phyloP scores from a whole-genome alignment of 2,888 invertebrate genomes.

The Sesia bembeciformis region DNA sequence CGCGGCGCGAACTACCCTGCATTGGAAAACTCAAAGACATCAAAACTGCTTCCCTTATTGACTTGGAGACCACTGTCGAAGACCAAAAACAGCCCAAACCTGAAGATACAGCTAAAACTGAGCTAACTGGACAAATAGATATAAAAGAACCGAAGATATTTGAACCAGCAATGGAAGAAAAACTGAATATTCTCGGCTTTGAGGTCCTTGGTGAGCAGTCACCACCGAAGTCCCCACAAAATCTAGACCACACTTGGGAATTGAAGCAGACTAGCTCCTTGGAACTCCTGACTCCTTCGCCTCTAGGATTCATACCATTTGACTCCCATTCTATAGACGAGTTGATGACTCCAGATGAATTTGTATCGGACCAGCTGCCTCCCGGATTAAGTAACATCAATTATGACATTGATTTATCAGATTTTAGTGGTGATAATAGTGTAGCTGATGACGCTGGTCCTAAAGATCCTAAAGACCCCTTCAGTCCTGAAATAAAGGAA shows the following conservation, averaged over 20 bases:
- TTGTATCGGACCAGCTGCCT: slow-evolving; percentile 62
- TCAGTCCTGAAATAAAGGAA: slow-evolving; percentile 63
- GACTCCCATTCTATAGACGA: slow-evolving; percentile 76
- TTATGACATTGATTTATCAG: slow-evolving; percentile 85
- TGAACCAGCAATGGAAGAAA: slow-evolving; percentile 18
- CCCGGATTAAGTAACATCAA: slow-evolving; percentile 81
- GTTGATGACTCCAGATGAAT: slow-evolving; percentile 76
- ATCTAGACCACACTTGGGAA: slow-evolving; percentile 41
- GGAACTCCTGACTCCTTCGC: slow-evolving; percentile 76
- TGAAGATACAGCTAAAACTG: neutral
- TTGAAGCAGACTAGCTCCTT: slow-evolving; percentile 48
- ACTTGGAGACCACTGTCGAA: slow-evolving; percentile 21
- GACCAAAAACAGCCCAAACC: neutral
- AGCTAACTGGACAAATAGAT: neutral
- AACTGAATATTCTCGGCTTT: slow-evolving; percentile 47
- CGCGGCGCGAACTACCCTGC: slow-evolving; percentile 44
- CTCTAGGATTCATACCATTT: slow-evolving; percentile 69
- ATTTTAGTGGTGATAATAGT: slow-evolving; percentile 82
- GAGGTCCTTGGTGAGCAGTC: slow-evolving; percentile 44
- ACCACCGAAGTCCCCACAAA: slow-evolving; percentile 41
- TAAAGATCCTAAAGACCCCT: slow-evolving; percentile 64
- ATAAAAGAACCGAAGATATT: neutral
- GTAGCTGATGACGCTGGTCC: slow-evolving; percentile 71
- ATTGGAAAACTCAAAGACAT: slow-evolving; percentile 39
- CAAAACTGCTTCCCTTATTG: slow-evolving; percentile 38